A percentile compares a stretch with the other conserved stretches of the same genome.
Conservation (phyloP, 2,888 invertebrate genomes). For the Tupiocoris notatus region DNA sequence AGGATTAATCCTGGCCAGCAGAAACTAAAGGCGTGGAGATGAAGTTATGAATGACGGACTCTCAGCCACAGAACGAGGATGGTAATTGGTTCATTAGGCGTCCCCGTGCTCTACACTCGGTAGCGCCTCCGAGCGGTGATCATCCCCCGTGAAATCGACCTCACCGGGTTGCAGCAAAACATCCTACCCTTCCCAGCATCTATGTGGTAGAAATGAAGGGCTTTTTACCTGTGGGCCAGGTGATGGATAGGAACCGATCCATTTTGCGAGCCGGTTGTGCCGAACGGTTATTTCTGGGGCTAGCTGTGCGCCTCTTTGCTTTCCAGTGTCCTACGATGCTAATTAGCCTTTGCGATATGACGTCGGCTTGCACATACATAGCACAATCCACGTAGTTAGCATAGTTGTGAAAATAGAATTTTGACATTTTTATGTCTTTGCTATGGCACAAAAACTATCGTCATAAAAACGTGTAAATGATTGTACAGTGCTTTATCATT, state of each 20-base stretch:
- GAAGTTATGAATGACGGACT: constrained; percentile 5
- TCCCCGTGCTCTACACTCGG: background rate
- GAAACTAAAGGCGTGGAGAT: background rate
- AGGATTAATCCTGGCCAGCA: too few species aligned
- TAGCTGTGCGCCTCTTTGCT: background rate
- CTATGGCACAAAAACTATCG: too few species aligned
- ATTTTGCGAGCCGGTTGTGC: background rate
- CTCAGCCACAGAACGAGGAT: constrained; percentile 20
- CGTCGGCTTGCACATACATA: too few species aligned
- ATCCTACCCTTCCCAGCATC: background rate
- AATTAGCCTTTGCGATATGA: background rate
- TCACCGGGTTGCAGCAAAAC: background rate
- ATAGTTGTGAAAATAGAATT: too few species aligned
- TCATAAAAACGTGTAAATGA: too few species aligned
- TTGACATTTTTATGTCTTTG: too few species aligned
- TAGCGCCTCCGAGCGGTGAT: background rate
- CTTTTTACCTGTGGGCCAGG: background rate
- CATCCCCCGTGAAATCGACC: background rate
- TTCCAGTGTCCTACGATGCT: background rate
- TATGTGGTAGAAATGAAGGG: background rate
- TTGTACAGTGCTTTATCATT: too few species aligned
- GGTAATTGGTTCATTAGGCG: constrained; percentile 14
- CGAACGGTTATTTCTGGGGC: background rate
- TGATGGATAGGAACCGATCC: background rate
- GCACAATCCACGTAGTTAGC: too few species aligned